Percentiles rank a stretch among this genome's conserved stretches.
phyloP scores from a whole-genome alignment of 1,140 invertebrate species.

The Triops cancriformis region DNA sequence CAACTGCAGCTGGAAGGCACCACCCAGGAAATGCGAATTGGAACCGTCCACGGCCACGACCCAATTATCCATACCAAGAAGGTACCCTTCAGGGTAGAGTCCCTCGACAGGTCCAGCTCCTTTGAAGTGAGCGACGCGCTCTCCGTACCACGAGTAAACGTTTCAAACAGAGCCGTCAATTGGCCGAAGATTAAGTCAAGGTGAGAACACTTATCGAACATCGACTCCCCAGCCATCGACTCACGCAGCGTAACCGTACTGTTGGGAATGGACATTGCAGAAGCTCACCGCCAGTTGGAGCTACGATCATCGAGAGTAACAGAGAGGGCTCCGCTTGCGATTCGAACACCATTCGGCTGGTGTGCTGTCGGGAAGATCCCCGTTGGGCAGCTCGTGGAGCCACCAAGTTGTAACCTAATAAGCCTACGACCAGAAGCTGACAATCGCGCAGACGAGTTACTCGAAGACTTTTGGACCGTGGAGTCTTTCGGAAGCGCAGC shows the following conservation, averaged over 20 bases:
- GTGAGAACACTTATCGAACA: conserved; percentile 16
- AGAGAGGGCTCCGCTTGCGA: neutral
- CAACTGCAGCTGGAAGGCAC: too few species aligned
- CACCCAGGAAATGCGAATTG: too few species aligned
- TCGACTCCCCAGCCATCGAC: conserved; percentile 18
- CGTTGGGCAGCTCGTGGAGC: neutral
- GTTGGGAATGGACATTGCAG: conserved; percentile 15
- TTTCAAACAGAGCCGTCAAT: conserved; percentile 16
- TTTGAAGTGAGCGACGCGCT: neutral
- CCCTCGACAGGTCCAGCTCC: neutral
- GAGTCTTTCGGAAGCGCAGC: neutral
- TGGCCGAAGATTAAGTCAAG: conserved; percentile 18
- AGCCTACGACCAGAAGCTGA: neutral
- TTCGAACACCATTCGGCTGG: conserved; percentile 14
- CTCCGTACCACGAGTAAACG: conserved; percentile 17
- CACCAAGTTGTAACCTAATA: neutral
- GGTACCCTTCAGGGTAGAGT: too few species aligned
- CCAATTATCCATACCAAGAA: too few species aligned
- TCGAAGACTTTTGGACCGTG: conserved; percentile 8
- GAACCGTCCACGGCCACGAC: too few species aligned
- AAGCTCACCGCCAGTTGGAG: conserved; percentile 9
- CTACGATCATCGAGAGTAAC: neutral
- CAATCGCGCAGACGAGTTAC: neutral
- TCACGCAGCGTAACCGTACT: conserved; percentile 16
- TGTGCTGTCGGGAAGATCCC: neutral